A percentile compares a stretch with the other conserved stretches of the same genome.
These are phyloP conservation scores for Tenthredo distinguenda DNA, from an alignment of 2,888 invertebrate species.

Conservation along the genomic window DNA sequence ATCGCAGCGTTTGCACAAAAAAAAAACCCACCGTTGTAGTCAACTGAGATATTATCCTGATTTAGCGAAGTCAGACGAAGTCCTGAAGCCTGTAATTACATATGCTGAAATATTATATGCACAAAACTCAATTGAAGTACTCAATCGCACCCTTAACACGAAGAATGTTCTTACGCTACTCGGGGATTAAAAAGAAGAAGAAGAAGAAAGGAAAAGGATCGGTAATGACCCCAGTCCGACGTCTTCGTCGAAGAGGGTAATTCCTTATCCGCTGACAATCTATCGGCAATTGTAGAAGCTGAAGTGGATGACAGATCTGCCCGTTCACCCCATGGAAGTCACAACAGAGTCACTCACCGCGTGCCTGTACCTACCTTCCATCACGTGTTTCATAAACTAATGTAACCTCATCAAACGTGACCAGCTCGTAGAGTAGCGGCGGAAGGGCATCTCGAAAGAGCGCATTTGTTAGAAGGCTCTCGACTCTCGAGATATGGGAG, in stretches of 20 bases:
- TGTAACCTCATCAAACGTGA: conserved; percentile 69
- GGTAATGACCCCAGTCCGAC: neutral
- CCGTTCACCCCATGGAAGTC: conserved; percentile 74
- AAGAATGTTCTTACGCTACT: neutral
- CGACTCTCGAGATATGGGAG: conserved; percentile 56
- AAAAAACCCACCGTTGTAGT: neutral
- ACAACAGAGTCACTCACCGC: conserved; percentile 74
- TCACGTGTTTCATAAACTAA: conserved; percentile 69
- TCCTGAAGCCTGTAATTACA: neutral
- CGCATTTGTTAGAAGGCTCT: conserved; percentile 72
- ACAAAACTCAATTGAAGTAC: neutral
- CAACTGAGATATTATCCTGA: neutral
- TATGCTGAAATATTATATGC: neutral
- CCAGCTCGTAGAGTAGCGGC: conserved; percentile 45
- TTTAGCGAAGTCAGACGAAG: neutral
- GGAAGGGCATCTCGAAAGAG: conserved; percentile 69
- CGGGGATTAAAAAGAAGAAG: neutral
- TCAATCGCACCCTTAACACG: neutral
- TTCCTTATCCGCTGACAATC: conserved; percentile 60
- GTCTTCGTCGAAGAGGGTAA: neutral
- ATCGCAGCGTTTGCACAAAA: neutral
- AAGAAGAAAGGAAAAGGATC: neutral
- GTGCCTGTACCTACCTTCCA: conserved; percentile 63
- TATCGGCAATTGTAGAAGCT: conserved; percentile 69
- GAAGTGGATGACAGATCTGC: conserved; percentile 72